phyloP scores from a whole-genome alignment of 2,113 vertebrate genomes.

The Epinephelus lanceolatus region DNA sequence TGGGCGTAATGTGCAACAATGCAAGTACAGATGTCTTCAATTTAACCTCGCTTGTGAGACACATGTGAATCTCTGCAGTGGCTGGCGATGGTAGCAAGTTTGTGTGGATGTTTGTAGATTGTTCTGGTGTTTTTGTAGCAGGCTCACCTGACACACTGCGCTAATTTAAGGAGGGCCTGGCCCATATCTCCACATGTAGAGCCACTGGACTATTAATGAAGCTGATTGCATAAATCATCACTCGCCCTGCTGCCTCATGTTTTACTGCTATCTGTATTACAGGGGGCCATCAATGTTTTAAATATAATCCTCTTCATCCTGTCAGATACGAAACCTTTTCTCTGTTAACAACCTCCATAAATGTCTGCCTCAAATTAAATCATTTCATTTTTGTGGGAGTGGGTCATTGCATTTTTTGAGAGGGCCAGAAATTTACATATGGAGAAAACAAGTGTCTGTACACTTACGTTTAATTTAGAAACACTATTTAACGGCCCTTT shows the following conservation, averaged over 20 bases:
- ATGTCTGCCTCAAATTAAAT: not conserved
- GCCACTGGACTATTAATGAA: conserved; percentile 50
- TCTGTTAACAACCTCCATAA: conserved; percentile 10
- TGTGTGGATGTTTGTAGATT: not conserved
- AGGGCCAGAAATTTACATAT: not conserved
- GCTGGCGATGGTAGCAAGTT: conserved; percentile 12
- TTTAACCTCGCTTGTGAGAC: conserved; percentile 28
- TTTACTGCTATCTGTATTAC: conserved; percentile 36
- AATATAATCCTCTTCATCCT: conserved; percentile 27
- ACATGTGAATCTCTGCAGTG: conserved; percentile 16
- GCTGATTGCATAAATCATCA: conserved; percentile 49
- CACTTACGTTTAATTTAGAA: not conserved
- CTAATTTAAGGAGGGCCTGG: conserved; percentile 6
- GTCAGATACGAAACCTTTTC: conserved; percentile 20
- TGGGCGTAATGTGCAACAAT: conserved; percentile 27
- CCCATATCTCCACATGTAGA: conserved; percentile 8
- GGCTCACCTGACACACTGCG: conserved; percentile 29
- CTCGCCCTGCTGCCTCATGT: conserved; percentile 11
- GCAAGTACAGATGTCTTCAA: conserved; percentile 42
- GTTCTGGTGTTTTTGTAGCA: not conserved
- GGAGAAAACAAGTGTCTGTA: not conserved
- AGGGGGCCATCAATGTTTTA: conserved; percentile 46
- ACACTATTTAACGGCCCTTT: not conserved
- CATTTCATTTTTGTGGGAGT: not conserved
- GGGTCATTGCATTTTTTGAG: not conserved